phyloP scores from a whole-genome alignment of 2,888 invertebrate species.

The Lycia hirtaria region DNA sequence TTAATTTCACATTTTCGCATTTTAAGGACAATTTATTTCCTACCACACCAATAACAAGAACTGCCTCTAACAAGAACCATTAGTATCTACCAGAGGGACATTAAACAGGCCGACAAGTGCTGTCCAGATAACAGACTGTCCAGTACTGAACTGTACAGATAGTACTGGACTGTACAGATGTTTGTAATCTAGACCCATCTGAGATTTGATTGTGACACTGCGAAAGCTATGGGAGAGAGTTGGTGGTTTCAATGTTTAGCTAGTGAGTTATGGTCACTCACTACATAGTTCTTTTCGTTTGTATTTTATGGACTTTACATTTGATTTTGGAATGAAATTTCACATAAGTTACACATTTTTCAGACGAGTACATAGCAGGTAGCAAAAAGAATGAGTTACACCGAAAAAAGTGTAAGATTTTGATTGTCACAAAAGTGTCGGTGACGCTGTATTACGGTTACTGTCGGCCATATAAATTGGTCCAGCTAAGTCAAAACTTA shows the following conservation, averaged over 20 bases:
- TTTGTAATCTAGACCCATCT: constrained; percentile 65
- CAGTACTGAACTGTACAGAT: constrained; percentile 30
- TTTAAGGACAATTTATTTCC: too few relatives aligned
- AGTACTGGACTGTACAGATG: constrained; percentile 48
- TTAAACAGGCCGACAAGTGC: constrained; percentile 60
- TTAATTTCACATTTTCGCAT: too few relatives aligned
- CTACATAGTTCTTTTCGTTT: neutral
- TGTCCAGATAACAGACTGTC: constrained; percentile 29
- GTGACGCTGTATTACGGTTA: too few relatives aligned
- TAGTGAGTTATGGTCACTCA: neutral
- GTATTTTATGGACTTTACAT: too few relatives aligned
- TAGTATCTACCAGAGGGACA: constrained; percentile 34
- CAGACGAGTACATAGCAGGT: too few relatives aligned
- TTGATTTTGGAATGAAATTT: too few relatives aligned
- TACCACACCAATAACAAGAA: neutral
- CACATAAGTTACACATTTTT: too few relatives aligned
- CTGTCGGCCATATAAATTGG: too few relatives aligned
- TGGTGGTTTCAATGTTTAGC: neutral
- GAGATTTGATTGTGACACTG: constrained; percentile 62
- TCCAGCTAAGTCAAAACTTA: too few relatives aligned
- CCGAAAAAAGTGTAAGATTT: too few relatives aligned
- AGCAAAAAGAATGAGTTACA: too few relatives aligned
- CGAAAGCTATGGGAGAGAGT: constrained; percentile 56
- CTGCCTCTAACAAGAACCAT: constrained; percentile 18
- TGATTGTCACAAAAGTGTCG: too few relatives aligned